Conservation (phyloP, 2,888 invertebrate genomes). For the Tenthredo amoena region DNA sequence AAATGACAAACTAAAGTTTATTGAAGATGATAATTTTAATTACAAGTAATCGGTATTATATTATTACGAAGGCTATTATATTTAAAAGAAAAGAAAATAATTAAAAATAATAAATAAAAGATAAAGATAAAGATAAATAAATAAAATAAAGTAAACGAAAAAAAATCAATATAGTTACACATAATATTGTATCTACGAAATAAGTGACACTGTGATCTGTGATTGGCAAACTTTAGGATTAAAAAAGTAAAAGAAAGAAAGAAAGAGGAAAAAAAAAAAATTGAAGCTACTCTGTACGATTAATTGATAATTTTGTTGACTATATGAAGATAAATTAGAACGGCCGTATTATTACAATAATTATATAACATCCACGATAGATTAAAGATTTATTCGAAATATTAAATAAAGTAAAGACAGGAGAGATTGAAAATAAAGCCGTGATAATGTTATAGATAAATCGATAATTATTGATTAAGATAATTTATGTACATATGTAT, state of each 20-base stretch:
- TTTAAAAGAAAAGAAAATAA: constrained; percentile 23
- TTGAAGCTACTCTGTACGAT: constrained; percentile 41
- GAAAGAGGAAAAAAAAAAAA: not conserved
- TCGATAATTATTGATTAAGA: constrained; percentile 74
- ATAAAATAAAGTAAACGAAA: constrained; percentile 14
- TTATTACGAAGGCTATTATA: constrained; percentile 42
- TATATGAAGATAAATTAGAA: constrained; percentile 47
- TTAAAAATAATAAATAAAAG: constrained; percentile 24
- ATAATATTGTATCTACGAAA: constrained; percentile 47
- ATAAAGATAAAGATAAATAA: constrained; percentile 12
- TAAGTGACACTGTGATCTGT: constrained; percentile 53
- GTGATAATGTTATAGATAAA: constrained; percentile 60
- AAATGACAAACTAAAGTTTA: constrained; percentile 48
- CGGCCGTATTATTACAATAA: constrained; percentile 34
- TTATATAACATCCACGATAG: constrained; percentile 35
- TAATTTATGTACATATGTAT: constrained; percentile 76
- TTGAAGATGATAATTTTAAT: constrained; percentile 44
- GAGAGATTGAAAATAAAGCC: constrained; percentile 19
- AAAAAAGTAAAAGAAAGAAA: constrained; percentile 29
- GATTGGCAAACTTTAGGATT: constrained; percentile 45
- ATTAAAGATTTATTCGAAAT: constrained; percentile 20
- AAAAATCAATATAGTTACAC: constrained; percentile 44
- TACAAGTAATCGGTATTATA: constrained; percentile 50
- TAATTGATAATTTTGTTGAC: constrained; percentile 57
- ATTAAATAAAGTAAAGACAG: not conserved